Evolutionary conservation across 2,797 vertebrate species (phyloP).

Genomic region (Phyllotis vaccarum): DNA sequence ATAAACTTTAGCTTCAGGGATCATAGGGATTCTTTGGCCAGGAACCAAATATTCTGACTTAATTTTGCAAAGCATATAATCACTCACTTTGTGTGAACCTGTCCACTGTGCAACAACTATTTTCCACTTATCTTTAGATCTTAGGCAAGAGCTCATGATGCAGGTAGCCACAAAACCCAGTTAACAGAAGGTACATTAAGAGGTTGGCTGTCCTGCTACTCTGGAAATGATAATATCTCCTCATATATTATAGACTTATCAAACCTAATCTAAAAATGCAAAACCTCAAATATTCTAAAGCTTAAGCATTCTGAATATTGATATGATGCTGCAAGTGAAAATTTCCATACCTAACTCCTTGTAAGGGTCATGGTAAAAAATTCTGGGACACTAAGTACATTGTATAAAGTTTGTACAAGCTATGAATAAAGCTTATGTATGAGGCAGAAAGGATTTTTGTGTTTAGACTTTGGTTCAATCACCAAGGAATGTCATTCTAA

Average conservation of each 20-base stretch:
- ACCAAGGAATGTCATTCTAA: neutral
- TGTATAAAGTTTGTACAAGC: neutral
- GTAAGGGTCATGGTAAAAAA: neutral
- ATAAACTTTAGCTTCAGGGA: slow-evolving; percentile 43
- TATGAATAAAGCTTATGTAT: too few relatives aligned
- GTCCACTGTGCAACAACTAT: neutral
- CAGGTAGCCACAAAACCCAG: neutral
- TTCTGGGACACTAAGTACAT: neutral
- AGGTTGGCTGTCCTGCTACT: neutral
- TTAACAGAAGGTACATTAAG: neutral
- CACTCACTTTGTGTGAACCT: slow-evolving; percentile 22
- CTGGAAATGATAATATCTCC: neutral
- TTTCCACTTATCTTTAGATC: neutral
- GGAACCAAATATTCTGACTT: slow-evolving; percentile 18
- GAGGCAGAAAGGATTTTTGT: neutral
- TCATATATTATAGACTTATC: neutral
- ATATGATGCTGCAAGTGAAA: neutral
- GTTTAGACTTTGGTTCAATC: neutral
- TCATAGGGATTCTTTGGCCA: neutral
- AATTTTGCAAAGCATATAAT: slow-evolving; percentile 51
- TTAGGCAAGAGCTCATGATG: neutral
- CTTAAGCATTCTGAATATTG: neutral
- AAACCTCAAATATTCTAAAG: neutral
- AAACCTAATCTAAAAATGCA: neutral
- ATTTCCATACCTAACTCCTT: neutral